Percentiles rank a stretch among this genome's conserved stretches.
Conservation (phyloP, 2,797 vertebrate species). For the Sarcophilus harrisii region DNA sequence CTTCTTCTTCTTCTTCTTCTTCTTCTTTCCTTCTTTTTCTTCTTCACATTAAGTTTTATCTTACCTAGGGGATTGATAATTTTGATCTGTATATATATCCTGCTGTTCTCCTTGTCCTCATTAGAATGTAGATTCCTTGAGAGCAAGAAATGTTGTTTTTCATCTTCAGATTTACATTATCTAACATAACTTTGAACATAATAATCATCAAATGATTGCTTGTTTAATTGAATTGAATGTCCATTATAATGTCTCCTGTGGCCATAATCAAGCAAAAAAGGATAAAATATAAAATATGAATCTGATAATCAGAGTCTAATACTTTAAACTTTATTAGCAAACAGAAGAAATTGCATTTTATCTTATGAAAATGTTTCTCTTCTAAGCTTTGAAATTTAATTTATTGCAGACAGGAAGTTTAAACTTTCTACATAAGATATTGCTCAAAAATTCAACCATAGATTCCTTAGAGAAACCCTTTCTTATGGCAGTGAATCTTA, state of each 20-base stretch:
- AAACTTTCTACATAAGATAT: constrained; percentile 37
- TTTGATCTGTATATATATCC: background rate
- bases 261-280: background rate
- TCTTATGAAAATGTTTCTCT: constrained; percentile 49
- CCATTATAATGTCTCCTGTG: background rate
- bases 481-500: too few relatives aligned
- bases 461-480: background rate
- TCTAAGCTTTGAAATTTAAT: background rate
- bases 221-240: background rate
- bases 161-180: background rate
- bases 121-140: background rate
- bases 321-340: constrained; percentile 50
- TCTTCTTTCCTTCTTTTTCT: too few relatives aligned
- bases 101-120: background rate
- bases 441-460: background rate
- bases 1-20: too few relatives aligned
- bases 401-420: constrained; percentile 35
- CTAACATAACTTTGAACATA: background rate
- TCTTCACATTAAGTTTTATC: background rate
- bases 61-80: background rate
- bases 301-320: constrained; percentile 8
- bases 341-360: background rate
- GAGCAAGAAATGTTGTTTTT: background rate
- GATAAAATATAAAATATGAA: constrained; percentile 37
- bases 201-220: background rate